A percentile compares a stretch with the other conserved stretches of the same genome.
Evolutionary conservation across 1,140 invertebrate species (phyloP).

Genomic region (Gonioctena quinquepunctata): DNA sequence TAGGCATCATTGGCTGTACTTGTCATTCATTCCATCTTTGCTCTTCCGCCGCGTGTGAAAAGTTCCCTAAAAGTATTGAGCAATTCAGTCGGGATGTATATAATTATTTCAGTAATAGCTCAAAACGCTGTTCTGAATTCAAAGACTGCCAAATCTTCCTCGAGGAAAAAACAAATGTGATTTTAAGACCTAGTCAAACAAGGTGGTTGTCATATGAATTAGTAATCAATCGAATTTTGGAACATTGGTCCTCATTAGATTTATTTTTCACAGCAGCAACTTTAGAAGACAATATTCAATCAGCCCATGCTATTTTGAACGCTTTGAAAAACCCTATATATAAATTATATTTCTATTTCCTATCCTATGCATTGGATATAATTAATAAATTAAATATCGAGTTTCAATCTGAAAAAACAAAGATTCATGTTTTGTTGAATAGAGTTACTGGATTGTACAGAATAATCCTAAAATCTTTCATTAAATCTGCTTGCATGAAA

Average conservation of each 20-base stretch:
- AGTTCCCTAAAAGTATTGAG: constrained; percentile 22
- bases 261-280: constrained; percentile 6
- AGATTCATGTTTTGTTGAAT: too few relatives aligned
- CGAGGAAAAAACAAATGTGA: background rate
- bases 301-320: background rate
- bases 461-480: too few relatives aligned
- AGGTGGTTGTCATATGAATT: constrained; percentile 6
- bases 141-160: constrained; percentile 37
- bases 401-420: too few relatives aligned
- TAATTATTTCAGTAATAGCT: constrained; percentile 41
- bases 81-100: constrained; percentile 37
- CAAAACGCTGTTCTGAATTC: constrained; percentile 38
- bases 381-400: too few relatives aligned
- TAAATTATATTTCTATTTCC: too few relatives aligned
- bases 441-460: too few relatives aligned
- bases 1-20: constrained; percentile 15
- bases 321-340: constrained; percentile 3
- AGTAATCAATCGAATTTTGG: background rate
- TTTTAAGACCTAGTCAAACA: constrained; percentile 6
- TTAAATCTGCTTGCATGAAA: too few relatives aligned
- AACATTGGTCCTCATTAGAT: constrained; percentile 4
- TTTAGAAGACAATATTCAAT: constrained; percentile 10
- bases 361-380: too few relatives aligned
- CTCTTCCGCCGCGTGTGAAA: constrained; percentile 22
- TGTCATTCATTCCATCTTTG: constrained; percentile 24